Percentiles rank a stretch among this genome's conserved stretches.
phyloP scores from a whole-genome alignment of 2,113 vertebrate species.

The Romanogobio albipinnatus region DNA sequence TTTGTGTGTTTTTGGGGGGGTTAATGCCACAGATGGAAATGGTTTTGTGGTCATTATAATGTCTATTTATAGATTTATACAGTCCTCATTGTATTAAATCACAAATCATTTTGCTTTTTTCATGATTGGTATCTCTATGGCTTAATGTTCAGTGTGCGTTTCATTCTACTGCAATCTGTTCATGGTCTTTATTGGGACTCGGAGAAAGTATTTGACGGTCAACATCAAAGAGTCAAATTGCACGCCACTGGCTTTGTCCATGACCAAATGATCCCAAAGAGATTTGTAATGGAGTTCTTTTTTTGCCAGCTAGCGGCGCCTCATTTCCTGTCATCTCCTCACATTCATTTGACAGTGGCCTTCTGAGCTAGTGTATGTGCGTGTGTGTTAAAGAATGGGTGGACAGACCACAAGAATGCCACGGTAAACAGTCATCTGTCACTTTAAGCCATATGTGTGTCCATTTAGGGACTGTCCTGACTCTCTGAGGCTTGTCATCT shows the following conservation, averaged over 20 bases:
- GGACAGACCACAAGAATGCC: slow-evolving; percentile 7
- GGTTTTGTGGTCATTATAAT: slow-evolving; percentile 4
- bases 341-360: background rate
- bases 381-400: slow-evolving; percentile 4
- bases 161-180: background rate
- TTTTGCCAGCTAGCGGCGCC: slow-evolving; percentile 13
- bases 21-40: slow-evolving; percentile 11
- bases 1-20: background rate
- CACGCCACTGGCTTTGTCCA: background rate
- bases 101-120: slow-evolving; percentile 28
- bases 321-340: slow-evolving; percentile 25
- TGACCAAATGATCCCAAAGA: slow-evolving; percentile 24
- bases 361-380: slow-evolving; percentile 26
- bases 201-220: slow-evolving; percentile 14
- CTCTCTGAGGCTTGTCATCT: slow-evolving; percentile 66
- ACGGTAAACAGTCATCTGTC: slow-evolving; percentile 6
- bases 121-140: background rate
- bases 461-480: slow-evolving; percentile 62
- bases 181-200: slow-evolving; percentile 2
- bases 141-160: background rate
- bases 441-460: slow-evolving; percentile 31
- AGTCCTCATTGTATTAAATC: slow-evolving; percentile 18
- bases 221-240: slow-evolving; percentile 23
- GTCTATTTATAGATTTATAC: slow-evolving; percentile 5
- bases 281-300: slow-evolving; percentile 34